Base-by-base conservation (phyloP, 1,140 invertebrate genomes). In the Trinorchestia longiramus region DNA sequence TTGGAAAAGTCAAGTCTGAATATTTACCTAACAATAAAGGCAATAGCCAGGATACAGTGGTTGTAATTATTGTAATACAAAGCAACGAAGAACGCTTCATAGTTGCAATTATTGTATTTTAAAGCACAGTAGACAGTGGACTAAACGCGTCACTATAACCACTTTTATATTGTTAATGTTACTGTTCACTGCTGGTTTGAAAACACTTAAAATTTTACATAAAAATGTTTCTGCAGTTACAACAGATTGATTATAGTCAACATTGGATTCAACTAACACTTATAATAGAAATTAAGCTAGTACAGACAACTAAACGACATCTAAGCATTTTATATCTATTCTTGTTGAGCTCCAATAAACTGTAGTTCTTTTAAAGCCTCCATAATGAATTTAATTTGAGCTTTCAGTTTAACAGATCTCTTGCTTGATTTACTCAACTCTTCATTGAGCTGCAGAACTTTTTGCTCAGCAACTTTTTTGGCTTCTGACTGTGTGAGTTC, bases 331-430 rank as follows among this genome's bases (percentile, higher is more conserved):
- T 19, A 53, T 53, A 53, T 53, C 19, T 53, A 57, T 28, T 57
- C 87, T 43, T 44, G 23, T 8, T 15, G 28, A 95, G 57, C 19
- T 44, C 43, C n/a, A 28, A 95, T 3, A 43, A 41, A 42, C 36
- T 95, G 95, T 36, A 96, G 4, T 95, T 95, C 96, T 96, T 91
- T 96, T 8, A 96, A 57, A 41, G 87, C 95, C 77, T 62, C 53
- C n/a, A 94, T 47, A 62, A 95, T 87, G 96, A 95, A 96, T 45
- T 77, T 77, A 40, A 95, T 95, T 96, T 96, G 87, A 43, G 6
- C 62, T 96, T 96, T 96, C 4, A 96, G 42, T 47, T 96, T 96
- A 36, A 91, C 94, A 90, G 94, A 96, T 77, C 88, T 57, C 28
- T 96, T 96, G 53, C 47, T 94, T 45, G 95, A 96, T 43, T 43